Conservation (phyloP, 2,113 vertebrate genomes). For the Trichomycterus rosablanca region DNA sequence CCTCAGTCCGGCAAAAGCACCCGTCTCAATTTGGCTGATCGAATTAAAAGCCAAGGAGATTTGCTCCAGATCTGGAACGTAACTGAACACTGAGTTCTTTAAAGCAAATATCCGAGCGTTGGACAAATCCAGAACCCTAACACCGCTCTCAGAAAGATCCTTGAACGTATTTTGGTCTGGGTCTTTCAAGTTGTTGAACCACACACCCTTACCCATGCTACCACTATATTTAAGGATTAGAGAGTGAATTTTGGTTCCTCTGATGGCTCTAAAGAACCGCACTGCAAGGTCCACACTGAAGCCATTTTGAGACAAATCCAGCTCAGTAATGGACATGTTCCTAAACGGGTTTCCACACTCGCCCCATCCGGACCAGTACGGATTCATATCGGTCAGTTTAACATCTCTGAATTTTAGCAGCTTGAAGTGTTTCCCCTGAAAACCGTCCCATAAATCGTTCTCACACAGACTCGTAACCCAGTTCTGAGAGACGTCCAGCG, state of each 20-base stretch:
- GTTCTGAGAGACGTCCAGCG: constrained; percentile 68
- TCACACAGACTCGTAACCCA: constrained; percentile 67
- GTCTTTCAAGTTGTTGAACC: constrained; percentile 65
- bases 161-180: constrained; percentile 73
- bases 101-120: constrained; percentile 67
- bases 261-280: constrained; percentile 65
- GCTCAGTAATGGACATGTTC: constrained; percentile 58
- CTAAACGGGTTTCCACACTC: constrained; percentile 77
- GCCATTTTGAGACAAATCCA: constrained; percentile 64
- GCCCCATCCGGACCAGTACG: constrained; percentile 57
- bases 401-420: constrained; percentile 61
- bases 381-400: background rate
- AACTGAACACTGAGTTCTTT: constrained; percentile 58
- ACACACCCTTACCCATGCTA: constrained; percentile 69
- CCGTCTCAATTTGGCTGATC: constrained; percentile 69
- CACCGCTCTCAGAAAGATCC: constrained; percentile 63
- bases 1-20: constrained; percentile 73
- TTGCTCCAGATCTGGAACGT: constrained; percentile 50
- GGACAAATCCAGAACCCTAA: constrained; percentile 68
- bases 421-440: constrained; percentile 71
- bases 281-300: constrained; percentile 41
- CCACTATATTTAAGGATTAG: constrained; percentile 49
- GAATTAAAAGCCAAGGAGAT: constrained; percentile 74
- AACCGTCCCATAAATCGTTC: constrained; percentile 66
- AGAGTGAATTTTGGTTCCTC: constrained; percentile 61